Evolutionary conservation across 2,797 vertebrate genomes (phyloP), one percentile per base, ranked within the genome.

Genomic region (Cynodonichthys magdalenae): DNA sequence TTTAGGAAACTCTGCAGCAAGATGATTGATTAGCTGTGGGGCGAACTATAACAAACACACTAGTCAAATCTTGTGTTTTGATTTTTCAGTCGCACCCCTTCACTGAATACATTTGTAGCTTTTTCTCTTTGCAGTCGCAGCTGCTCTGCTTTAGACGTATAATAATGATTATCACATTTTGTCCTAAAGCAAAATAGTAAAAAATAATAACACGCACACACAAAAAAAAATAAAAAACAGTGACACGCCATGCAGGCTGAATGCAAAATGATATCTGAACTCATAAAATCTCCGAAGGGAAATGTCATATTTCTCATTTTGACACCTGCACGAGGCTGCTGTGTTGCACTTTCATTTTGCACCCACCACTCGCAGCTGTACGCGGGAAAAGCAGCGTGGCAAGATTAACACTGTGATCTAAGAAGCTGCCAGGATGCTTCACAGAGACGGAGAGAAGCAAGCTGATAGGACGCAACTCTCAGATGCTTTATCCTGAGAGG

Each of bases 291-390:
- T 87, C 83, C 24, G 76, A 81, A 73, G 79, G 84, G 83, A 88
- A 87, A 89, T 90, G 89, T 89, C 80, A 87, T 83, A 82, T 89
- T 89, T 89, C 81, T 89, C 78, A 82, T 86, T 89, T 81, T 86
- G 89, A 89, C 88, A 89, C 83, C 85, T 84, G 87, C 70, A 61
- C 62, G 69, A 84, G 85, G 59, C 82, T 74, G 77, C 85, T 84
- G 81, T 82, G 86, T 81, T 88, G 66, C 76, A 74, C 80, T 85
- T 85, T 88, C 78, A 84, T 90, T 86, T 88, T 80, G 83, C 87
- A 80, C 85, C 87, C 87, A 84, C 84, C 81, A 72, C 72, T 83
- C 82, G 67, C 88, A 83, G 84, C 83, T 86, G 84, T 73, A 86
- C 68, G 49, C 80, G 46, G 77, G 59, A 75, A 80, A 47, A 63